Conservation (phyloP, 2,888 invertebrate genomes). For the Carpatolechia fugitivella region DNA sequence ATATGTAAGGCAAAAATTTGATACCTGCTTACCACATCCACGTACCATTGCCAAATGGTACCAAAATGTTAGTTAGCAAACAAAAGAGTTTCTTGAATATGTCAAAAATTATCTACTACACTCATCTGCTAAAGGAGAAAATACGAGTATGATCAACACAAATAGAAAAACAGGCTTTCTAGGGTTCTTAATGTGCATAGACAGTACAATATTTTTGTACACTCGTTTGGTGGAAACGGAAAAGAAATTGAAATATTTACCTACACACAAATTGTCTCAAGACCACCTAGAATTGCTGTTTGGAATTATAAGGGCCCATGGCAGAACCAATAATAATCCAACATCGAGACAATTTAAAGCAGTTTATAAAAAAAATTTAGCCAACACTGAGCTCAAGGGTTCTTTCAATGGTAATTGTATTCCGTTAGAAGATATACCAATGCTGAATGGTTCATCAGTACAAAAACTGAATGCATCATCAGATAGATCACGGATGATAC, state of each 20-base stretch:
- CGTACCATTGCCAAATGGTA: slow-evolving; percentile 13
- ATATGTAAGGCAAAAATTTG: not conserved
- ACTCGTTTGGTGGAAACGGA: not conserved
- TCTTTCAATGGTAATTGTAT: slow-evolving; percentile 17
- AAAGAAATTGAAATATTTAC: not conserved
- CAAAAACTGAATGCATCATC: not conserved
- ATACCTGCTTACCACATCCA: not conserved
- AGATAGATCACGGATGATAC: not conserved
- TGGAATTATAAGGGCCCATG: slow-evolving; percentile 19
- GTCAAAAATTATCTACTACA: not conserved
- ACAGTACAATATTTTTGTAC: not conserved
- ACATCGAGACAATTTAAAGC: slow-evolving; percentile 20
- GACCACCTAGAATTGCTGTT: slow-evolving; percentile 25
- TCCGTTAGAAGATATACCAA: slow-evolving; percentile 11
- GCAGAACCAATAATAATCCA: slow-evolving; percentile 22
- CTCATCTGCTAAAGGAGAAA: not conserved
- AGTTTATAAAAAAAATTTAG: slow-evolving; percentile 18
- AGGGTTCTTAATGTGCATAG: slow-evolving; percentile 5
- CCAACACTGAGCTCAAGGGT: slow-evolving; percentile 14
- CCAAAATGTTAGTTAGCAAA: not conserved
- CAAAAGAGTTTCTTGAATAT: not conserved
- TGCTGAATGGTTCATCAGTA: not conserved
- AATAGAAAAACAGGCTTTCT: slow-evolving; percentile 10
- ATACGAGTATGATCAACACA: not conserved
- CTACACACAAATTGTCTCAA: slow-evolving; percentile 19